Evolutionary conservation across 2,113 vertebrate genomes (phyloP).

Genomic region (Hypocryptadius cinnamomeus): DNA sequence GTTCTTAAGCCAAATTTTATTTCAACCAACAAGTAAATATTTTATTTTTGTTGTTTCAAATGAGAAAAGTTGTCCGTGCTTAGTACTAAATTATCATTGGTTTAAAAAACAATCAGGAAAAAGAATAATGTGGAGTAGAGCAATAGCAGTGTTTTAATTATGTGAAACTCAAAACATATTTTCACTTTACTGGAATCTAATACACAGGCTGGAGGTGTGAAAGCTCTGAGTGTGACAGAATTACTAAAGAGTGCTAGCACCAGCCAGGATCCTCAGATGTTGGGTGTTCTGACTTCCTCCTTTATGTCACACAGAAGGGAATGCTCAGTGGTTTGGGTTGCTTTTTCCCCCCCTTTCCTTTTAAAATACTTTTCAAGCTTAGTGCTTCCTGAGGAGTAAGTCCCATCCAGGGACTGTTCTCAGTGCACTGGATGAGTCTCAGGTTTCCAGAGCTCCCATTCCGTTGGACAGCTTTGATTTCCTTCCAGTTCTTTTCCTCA

Average conservation of each 20-base stretch:
- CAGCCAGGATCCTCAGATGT: background rate
- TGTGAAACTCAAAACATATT: background rate
- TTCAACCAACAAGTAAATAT: background rate
- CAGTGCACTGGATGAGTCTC: background rate
- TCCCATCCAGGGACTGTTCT: background rate
- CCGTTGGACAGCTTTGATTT: background rate
- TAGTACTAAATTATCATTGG: background rate
- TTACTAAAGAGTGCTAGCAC: background rate
- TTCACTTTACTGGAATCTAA: background rate
- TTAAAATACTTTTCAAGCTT: background rate
- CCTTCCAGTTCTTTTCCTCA: background rate
- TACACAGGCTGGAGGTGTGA: background rate
- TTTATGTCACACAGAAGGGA: background rate
- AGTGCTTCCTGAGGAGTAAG: background rate
- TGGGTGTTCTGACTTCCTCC: background rate
- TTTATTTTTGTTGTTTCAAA: background rate
- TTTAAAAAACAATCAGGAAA: background rate
- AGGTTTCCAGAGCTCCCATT: background rate
- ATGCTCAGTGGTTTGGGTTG: background rate
- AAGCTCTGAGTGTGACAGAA: background rate
- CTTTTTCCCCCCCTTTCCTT: background rate
- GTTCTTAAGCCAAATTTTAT: background rate
- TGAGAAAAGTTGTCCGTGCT: background rate
- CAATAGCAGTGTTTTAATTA: background rate
- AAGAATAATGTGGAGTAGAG: background rate